Evolutionary conservation across 2,888 invertebrate species (phyloP), one percentile per base, ranked within the genome.

Genomic region (Physocephala rufipes): DNA sequence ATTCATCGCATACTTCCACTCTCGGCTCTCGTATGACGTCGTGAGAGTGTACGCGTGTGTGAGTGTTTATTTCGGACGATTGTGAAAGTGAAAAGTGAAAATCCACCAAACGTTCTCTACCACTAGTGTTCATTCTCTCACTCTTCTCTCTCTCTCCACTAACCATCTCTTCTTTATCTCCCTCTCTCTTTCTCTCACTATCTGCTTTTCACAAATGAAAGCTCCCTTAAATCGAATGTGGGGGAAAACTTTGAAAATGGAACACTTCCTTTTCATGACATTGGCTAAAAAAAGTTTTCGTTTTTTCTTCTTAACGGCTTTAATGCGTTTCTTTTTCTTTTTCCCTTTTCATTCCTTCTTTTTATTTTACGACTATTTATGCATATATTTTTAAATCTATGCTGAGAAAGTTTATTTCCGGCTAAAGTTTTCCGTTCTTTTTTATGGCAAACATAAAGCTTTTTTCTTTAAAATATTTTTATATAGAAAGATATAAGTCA

Each of bases 21-120:
- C 75, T 76, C 72, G 74, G 71, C 71, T 68, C 71, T 61, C 70
- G 71, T 69, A 30, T 69, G 68, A 71, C 66, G 71, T 65, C 71
- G 72, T 76, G 75, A 73, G 76, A 75, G 76, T 75, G 73, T 74
- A 75, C 74, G 73, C 73, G 70, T 70, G 76, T 75, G 73, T 74
- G 76, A 74, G 73, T 74, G 70, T 70, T 76, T 75, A 69, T 71
- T 64, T 72, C 65, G 62, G 70, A 64, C 72, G 59, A 55, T 72
- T 71, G 74, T 70, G 64, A 71, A 82, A 80, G 82, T 81, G 81
- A 81, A 82, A 82, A 83, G 83, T 82, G 83, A 82, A 83, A 83
- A 79, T 79, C 80, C 71, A 62, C 62, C 47, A 47, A 45, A 24
- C 26, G 45, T 19, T 36, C 62, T 21, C 36, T 63, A 12, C 12